Conservation (phyloP, 1,140 invertebrate species). For the Sesamia nonagrioides region DNA sequence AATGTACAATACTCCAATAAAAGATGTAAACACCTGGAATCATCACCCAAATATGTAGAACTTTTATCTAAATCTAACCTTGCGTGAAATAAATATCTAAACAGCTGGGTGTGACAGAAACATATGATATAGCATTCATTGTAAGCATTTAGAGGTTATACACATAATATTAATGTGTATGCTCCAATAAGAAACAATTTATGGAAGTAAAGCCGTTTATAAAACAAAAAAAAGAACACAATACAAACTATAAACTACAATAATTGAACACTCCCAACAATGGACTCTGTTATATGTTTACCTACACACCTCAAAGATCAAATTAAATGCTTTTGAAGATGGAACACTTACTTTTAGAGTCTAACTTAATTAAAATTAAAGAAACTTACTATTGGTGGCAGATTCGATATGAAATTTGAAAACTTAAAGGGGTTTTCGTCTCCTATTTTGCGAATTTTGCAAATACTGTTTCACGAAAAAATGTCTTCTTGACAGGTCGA, state of each 20-base stretch:
- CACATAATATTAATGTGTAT: not conserved
- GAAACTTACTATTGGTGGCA: conserved; percentile 85
- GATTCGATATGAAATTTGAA: conserved; percentile 87
- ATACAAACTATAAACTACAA: not conserved
- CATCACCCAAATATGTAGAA: conserved; percentile 9
- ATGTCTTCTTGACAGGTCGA: conserved; percentile 86
- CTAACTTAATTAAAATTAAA: conserved; percentile 34
- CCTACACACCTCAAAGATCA: conserved; percentile 26
- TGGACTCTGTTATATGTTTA: conserved; percentile 38
- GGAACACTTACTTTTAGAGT: not conserved
- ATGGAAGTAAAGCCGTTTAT: not conserved
- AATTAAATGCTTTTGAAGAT: not conserved
- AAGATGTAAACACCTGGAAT: conserved; percentile 19
- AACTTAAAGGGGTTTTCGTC: conserved; percentile 87
- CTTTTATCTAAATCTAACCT: conserved; percentile 28
- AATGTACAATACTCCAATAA: conserved; percentile 29
- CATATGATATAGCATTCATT: conserved; percentile 36
- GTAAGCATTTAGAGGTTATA: conserved; percentile 48
- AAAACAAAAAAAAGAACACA: not conserved
- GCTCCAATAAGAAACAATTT: not conserved
- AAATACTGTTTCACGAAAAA: conserved; percentile 81
- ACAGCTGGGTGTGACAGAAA: conserved; percentile 50
- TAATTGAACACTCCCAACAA: conserved; percentile 6
- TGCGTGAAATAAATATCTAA: conserved; percentile 4
- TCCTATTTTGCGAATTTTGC: conserved; percentile 87